Conservation (phyloP, 2,888 invertebrate genomes). For the Eudiplozoon nipponicum region DNA sequence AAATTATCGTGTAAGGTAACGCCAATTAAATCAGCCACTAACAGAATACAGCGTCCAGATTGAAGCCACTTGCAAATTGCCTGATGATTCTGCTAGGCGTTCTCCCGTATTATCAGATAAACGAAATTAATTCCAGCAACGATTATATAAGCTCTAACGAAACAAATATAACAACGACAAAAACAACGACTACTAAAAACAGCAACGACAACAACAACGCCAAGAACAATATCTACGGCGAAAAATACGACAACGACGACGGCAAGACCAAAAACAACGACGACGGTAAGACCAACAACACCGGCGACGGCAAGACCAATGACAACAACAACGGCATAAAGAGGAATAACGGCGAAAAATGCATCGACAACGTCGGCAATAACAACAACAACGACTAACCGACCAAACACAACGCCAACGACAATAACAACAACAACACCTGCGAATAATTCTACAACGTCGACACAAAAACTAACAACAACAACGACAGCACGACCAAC, state of each 20-base stretch:
- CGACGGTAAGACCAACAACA: not conserved
- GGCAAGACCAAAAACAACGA: not conserved
- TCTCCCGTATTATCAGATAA: no score
- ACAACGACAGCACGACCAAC: not conserved
- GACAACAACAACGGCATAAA: not conserved
- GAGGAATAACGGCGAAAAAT: not conserved
- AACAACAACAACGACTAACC: not conserved
- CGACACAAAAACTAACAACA: not conserved
- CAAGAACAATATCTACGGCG: not conserved
- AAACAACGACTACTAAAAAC: not conserved
- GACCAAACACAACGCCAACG: not conserved
- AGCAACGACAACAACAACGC: not conserved
- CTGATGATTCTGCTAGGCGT: no score
- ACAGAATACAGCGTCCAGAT: no score
- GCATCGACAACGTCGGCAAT: not conserved
- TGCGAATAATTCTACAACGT: not conserved
- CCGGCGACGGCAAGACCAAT: not conserved
- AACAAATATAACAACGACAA: not conserved
- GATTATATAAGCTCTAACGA: not conserved
- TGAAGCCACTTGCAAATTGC: no score
- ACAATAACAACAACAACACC: not conserved
- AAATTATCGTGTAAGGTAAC: no score
- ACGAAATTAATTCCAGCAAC: not conserved
- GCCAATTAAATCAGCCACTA: no score
- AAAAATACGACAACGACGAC: not conserved